These are phyloP conservation scores for Ctenochaetus hawaiiensis DNA, from an alignment of 2,797 vertebrate species.

Conservation along the genomic window DNA sequence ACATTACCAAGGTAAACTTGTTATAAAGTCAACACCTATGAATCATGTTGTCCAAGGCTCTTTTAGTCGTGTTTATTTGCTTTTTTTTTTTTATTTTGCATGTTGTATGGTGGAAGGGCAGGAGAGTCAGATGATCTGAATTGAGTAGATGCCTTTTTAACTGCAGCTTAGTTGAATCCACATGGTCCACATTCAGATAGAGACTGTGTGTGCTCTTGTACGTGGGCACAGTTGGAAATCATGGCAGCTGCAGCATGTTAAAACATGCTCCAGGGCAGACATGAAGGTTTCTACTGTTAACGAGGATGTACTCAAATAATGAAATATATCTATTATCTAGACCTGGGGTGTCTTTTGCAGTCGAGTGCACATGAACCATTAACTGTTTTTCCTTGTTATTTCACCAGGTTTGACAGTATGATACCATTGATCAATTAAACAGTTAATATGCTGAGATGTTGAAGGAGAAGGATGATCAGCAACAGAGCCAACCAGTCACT, in stretches of 20 bases:
- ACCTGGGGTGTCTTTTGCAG: background rate
- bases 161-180: slow-evolving; percentile 7
- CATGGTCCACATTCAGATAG: background rate
- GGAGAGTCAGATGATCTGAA: background rate
- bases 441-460: background rate
- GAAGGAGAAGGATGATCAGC: background rate
- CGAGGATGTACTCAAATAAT: background rate
- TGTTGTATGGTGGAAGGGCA: slow-evolving; percentile 10
- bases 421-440: background rate
- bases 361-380: background rate
- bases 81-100: background rate
- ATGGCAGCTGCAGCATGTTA: slow-evolving; percentile 24
- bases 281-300: slow-evolving; percentile 42
- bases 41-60: slow-evolving; percentile 26
- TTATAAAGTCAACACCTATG: slow-evolving; percentile 60
- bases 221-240: slow-evolving; percentile 30
- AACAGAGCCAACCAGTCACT: too few relatives aligned
- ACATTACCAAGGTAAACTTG: slow-evolving; percentile 65
- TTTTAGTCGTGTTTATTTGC: slow-evolving; percentile 44
- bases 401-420: background rate
- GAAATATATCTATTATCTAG: slow-evolving; percentile 35
- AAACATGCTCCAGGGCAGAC: slow-evolving; percentile 42
- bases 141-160: background rate
- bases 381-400: background rate
- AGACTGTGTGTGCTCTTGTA: slow-evolving; percentile 19